phyloP scores from a whole-genome alignment of 2,113 vertebrate species.

The Plecotus auritus region DNA sequence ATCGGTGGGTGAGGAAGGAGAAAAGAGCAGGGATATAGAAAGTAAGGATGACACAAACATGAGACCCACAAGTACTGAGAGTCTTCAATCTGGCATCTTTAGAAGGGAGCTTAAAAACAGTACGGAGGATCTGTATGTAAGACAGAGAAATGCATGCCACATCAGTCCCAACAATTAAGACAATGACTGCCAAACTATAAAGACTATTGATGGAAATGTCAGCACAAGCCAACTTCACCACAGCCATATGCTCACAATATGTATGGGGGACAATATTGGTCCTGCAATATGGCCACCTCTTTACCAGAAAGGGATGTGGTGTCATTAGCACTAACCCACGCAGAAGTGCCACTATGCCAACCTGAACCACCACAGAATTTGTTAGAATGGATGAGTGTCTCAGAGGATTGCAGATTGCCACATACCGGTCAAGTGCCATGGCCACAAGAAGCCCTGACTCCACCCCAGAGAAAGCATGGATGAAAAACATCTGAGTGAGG shows the following conservation, averaged over 20 bases:
- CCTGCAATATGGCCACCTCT: conserved; percentile 68
- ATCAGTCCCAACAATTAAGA: conserved; percentile 75
- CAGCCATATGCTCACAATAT: conserved; percentile 82
- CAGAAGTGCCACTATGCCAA: background rate
- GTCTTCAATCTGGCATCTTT: conserved; percentile 62
- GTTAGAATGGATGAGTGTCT: conserved; percentile 66
- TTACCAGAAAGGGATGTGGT: conserved; percentile 73
- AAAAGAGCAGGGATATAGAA: conserved; percentile 76
- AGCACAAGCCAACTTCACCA: conserved; percentile 77
- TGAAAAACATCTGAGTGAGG: conserved; percentile 80
- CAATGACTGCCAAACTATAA: conserved; percentile 72
- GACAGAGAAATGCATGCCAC: conserved; percentile 57
- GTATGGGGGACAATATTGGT: conserved; percentile 76
- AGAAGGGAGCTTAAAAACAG: conserved; percentile 54
- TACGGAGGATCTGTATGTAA: conserved; percentile 65
- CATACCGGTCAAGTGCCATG: conserved; percentile 75
- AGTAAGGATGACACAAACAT: conserved; percentile 76
- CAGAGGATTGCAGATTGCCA: conserved; percentile 75
- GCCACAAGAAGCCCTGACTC: conserved; percentile 76
- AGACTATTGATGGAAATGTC: conserved; percentile 75
- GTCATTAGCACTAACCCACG: conserved; percentile 71
- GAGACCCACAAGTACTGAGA: conserved; percentile 76
- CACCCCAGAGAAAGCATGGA: conserved; percentile 76
- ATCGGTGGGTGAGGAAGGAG: conserved; percentile 74
- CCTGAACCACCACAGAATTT: conserved; percentile 45